Evolutionary conservation across 2,113 vertebrate species (phyloP).

Genomic region (Globicephala melas): DNA sequence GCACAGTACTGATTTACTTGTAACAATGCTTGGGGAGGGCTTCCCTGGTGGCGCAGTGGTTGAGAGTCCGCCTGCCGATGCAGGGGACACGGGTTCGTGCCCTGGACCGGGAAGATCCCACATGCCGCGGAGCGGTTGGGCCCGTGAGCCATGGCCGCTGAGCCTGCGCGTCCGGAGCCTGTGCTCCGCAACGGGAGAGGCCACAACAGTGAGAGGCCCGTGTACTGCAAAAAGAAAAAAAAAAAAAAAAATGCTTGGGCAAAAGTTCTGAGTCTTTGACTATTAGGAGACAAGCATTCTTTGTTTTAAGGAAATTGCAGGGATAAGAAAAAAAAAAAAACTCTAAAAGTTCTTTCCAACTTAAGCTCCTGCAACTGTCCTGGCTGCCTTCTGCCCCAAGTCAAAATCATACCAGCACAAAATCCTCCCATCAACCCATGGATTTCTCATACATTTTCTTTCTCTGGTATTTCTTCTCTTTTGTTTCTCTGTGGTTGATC

Average conservation of each 20-base stretch:
- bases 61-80: no score
- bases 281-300: neutral
- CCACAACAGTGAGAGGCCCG: no score
- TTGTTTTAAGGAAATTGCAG: neutral
- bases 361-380: neutral
- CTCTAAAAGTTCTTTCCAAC: neutral
- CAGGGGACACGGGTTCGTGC: no score
- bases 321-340: neutral
- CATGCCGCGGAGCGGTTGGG: no score
- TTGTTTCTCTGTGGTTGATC: neutral
- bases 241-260: neutral
- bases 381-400: neutral
- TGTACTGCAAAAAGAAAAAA: no score
- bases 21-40: neutral
- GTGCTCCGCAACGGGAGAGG: no score
- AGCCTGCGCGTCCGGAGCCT: no score
- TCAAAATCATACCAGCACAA: neutral
- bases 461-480: neutral
- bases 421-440: neutral
- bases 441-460: neutral
- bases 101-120: no score
- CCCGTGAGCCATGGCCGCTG: no score
- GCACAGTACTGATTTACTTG: neutral
- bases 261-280: neutral
- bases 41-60: no score